Percentiles rank a stretch among this genome's conserved stretches.
Conservation (phyloP, 1,140 invertebrate genomes). For the Proctacanthus coquilletti region DNA sequence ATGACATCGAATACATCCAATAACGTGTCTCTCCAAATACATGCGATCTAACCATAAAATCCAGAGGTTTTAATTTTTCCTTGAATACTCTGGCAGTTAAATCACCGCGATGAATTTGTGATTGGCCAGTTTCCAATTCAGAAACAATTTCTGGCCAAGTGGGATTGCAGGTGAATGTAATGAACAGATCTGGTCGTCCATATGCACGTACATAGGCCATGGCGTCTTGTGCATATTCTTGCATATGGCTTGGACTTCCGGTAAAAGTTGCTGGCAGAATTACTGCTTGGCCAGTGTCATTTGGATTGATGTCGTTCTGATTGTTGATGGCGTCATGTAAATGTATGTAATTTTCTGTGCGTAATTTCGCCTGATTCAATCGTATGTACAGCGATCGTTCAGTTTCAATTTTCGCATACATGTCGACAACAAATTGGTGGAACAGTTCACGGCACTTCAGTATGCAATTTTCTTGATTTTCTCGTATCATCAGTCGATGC, state of each 20-base stretch:
- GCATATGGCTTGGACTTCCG: conserved; percentile 27
- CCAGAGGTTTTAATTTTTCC: conserved; percentile 20
- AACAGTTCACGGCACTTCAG: conserved; percentile 10
- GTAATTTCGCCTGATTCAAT: conserved; percentile 30
- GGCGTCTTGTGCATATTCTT: conserved; percentile 30
- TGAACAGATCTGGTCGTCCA: conserved; percentile 28
- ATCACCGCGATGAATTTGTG: conserved; percentile 17
- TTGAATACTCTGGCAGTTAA: conserved; percentile 24
- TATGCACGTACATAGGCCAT: conserved; percentile 27
- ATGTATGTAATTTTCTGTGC: conserved; percentile 32
- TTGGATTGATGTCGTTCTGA: conserved; percentile 14
- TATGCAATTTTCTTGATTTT: conserved; percentile 9
- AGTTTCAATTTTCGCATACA: conserved; percentile 34
- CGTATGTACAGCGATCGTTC: conserved; percentile 28
- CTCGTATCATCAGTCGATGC: conserved; percentile 26
- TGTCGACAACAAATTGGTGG: conserved; percentile 30
- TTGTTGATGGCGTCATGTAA: conserved; percentile 21
- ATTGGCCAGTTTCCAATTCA: conserved; percentile 21
- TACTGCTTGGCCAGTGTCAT: conserved; percentile 20
- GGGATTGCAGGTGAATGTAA: conserved; percentile 34
- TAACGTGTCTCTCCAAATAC: conserved; percentile 20
- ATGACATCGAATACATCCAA: conserved; percentile 35
- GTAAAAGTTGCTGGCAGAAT: conserved; percentile 30
- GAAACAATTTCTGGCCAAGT: conserved; percentile 30
- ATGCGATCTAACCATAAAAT: conserved; percentile 17